phyloP scores from a whole-genome alignment of 2,797 vertebrate species.

The Micropoecilia bifurca region DNA sequence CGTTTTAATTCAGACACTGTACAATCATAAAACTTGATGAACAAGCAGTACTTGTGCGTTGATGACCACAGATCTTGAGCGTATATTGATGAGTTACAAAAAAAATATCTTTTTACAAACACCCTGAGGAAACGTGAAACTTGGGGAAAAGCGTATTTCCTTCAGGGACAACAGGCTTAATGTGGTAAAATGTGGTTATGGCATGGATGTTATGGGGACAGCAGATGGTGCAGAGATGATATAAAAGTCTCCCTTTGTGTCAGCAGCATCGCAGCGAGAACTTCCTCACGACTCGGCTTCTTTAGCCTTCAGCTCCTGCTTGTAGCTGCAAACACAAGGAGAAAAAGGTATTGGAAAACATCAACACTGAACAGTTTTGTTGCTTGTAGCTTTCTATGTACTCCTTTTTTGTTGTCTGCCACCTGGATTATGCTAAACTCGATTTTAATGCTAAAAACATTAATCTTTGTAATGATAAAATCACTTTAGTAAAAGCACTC shows the following conservation, averaged over 20 bases:
- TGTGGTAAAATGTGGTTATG: slow-evolving; percentile 58
- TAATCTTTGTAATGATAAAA: background rate
- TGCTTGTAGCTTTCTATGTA: background rate
- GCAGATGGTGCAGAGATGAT: slow-evolving; percentile 31
- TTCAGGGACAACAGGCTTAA: slow-evolving; percentile 58
- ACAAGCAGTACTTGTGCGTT: slow-evolving; percentile 69
- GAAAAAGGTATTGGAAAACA: background rate
- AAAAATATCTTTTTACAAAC: background rate
- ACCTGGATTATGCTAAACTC: background rate
- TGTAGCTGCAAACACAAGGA: slow-evolving; percentile 72
- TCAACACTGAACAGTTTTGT: background rate
- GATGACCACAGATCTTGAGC: slow-evolving; percentile 52
- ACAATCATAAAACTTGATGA: slow-evolving; percentile 66
- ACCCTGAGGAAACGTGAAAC: slow-evolving; percentile 68
- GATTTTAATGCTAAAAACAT: background rate
- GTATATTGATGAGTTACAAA: slow-evolving; percentile 57
- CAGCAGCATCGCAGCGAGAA: slow-evolving; percentile 34
- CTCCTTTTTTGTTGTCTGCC: background rate
- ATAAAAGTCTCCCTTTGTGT: slow-evolving; percentile 64
- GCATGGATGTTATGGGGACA: slow-evolving; percentile 56
- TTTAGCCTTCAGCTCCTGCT: slow-evolving; percentile 84
- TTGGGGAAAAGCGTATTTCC: slow-evolving; percentile 55
- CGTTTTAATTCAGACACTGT: slow-evolving; percentile 54
- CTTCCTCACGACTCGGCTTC: slow-evolving; percentile 66
- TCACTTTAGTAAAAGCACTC: background rate